Conservation (phyloP, 1,140 invertebrate genomes). For the Drosophila pectinifera region DNA sequence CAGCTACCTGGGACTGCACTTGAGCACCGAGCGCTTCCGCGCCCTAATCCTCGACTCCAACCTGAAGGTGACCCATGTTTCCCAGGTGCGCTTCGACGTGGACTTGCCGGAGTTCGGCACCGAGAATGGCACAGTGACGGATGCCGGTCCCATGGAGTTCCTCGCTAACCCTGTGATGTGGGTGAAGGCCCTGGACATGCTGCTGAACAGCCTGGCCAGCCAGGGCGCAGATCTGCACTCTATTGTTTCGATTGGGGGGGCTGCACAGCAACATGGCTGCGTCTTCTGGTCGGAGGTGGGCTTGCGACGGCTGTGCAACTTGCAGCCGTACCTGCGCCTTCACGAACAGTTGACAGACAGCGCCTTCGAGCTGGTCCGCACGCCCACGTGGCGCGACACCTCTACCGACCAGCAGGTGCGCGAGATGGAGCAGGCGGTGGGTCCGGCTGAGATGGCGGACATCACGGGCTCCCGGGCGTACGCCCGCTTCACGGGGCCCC, state of each 20-base stretch:
- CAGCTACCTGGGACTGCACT: slow-evolving; percentile 55
- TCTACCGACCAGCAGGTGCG: slow-evolving; percentile 92
- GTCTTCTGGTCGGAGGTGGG: slow-evolving; percentile 95
- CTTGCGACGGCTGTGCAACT: slow-evolving; percentile 87
- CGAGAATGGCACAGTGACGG: background rate
- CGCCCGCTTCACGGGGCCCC: slow-evolving; percentile 95
- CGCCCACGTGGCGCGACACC: slow-evolving; percentile 98
- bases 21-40: slow-evolving; percentile 26
- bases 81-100: slow-evolving; percentile 44
- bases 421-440: slow-evolving; percentile 90
- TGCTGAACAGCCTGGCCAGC: slow-evolving; percentile 92
- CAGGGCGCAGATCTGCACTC: slow-evolving; percentile 92
- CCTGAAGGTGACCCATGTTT: slow-evolving; percentile 10
- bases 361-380: slow-evolving; percentile 90
- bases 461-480: slow-evolving; percentile 96
- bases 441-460: slow-evolving; percentile 90
- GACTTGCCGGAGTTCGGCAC: slow-evolving; percentile 61
- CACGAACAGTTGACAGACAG: slow-evolving; percentile 91
- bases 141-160: slow-evolving; percentile 11
- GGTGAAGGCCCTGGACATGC: slow-evolving; percentile 96
- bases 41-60: slow-evolving; percentile 48
- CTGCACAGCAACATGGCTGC: slow-evolving; percentile 97
- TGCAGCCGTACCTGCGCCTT: slow-evolving; percentile 90
- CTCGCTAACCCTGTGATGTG: slow-evolving; percentile 94
- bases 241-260: slow-evolving; percentile 93